A percentile compares a stretch with the other conserved stretches of the same genome.
Evolutionary conservation across 2,113 vertebrate genomes (phyloP).

Genomic region (Dasypus novemcinctus): DNA sequence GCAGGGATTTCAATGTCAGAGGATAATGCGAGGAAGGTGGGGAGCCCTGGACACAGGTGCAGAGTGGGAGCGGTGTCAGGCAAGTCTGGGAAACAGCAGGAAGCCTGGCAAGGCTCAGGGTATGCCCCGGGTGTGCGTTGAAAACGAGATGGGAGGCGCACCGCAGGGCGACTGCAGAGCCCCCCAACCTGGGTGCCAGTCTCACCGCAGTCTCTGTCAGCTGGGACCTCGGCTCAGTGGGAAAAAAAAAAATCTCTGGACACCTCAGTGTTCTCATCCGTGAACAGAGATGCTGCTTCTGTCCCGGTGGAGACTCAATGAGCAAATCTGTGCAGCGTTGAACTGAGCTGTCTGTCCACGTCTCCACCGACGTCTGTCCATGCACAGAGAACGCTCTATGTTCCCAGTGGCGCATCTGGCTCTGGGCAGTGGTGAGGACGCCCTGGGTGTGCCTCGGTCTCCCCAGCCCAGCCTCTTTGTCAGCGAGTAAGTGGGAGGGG

Average conservation of each 20-base stretch:
- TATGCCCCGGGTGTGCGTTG: background rate
- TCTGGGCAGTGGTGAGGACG: slow-evolving; percentile 2
- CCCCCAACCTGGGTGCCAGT: background rate
- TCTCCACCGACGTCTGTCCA: background rate
- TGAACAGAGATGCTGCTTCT: background rate
- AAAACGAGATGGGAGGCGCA: background rate
- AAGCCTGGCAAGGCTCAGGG: background rate
- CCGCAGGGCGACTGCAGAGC: background rate
- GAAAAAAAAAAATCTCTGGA: background rate
- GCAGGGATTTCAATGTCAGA: background rate
- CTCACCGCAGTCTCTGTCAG: background rate
- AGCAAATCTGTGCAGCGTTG: background rate
- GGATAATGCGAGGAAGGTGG: background rate
- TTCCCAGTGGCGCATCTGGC: background rate
- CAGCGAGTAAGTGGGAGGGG: background rate
- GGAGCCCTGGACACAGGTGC: background rate
- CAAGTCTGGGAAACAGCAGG: background rate
- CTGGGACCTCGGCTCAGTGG: background rate
- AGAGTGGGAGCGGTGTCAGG: too few species aligned
- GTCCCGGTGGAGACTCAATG: background rate
- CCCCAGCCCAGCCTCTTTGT: background rate
- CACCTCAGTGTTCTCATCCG: background rate
- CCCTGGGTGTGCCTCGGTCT: background rate
- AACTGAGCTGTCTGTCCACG: background rate
- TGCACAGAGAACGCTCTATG: background rate